These are phyloP conservation scores for Alouatta palliata DNA, from an alignment of 2,113 vertebrate genomes.

Conservation along the genomic window DNA sequence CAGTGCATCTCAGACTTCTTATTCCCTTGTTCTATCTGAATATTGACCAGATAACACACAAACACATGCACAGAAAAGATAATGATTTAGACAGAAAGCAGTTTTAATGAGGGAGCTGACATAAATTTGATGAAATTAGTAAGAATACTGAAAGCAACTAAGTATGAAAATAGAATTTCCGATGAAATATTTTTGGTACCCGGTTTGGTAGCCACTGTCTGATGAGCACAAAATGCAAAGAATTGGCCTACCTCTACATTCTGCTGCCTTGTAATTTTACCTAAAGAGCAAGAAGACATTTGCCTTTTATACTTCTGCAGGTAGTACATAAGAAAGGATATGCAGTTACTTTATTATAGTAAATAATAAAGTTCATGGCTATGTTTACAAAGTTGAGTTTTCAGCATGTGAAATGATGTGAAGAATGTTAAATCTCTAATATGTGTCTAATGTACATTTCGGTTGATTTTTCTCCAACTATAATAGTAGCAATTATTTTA, in stretches of 20 bases:
- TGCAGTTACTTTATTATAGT: constrained; percentile 42
- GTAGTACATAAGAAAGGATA: background rate
- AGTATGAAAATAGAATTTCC: background rate
- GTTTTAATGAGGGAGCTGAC: constrained; percentile 3
- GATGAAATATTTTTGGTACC: background rate
- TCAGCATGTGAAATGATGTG: constrained; percentile 38
- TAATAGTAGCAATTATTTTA: constrained; percentile 59
- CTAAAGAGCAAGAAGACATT: constrained; percentile 29
- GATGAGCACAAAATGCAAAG: background rate
- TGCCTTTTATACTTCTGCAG: constrained; percentile 13
- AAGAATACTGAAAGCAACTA: constrained; percentile 35
- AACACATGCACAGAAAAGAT: background rate
- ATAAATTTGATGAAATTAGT: constrained; percentile 5
- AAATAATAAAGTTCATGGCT: constrained; percentile 61
- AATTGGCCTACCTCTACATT: background rate
- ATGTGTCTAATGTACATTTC: constrained; percentile 57
- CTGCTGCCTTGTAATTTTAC: background rate
- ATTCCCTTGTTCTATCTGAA: background rate
- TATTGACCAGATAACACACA: background rate
- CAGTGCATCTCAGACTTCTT: background rate
- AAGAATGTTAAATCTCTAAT: constrained; percentile 62
- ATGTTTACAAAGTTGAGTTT: constrained; percentile 45
- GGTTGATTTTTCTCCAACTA: constrained; percentile 48
- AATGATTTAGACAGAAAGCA: background rate
- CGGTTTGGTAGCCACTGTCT: constrained; percentile 1